Conservation (phyloP, 1,140 invertebrate species). For the Ceratosolen solmsi region DNA sequence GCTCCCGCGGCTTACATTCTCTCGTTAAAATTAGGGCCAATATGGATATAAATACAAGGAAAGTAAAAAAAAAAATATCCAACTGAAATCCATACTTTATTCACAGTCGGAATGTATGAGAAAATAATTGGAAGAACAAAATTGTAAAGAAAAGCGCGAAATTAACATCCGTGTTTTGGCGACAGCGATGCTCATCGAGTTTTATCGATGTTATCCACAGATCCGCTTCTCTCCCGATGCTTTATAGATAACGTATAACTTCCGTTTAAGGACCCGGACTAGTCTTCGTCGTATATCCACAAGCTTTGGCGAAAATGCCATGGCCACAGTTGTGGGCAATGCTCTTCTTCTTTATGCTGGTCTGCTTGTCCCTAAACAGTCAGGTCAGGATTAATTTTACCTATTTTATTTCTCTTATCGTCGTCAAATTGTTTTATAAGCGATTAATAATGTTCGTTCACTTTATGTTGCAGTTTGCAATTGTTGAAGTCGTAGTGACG, state of each 20-base stretch:
- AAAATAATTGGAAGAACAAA: too few species aligned
- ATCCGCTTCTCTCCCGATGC: conserved; percentile 60
- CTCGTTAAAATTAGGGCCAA: too few species aligned
- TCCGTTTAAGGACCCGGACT: conserved; percentile 84
- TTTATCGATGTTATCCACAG: conserved; percentile 55
- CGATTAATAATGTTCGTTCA: not conserved
- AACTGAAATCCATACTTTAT: too few species aligned
- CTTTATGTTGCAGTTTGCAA: conserved; percentile 80
- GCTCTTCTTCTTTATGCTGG: conserved; percentile 92
- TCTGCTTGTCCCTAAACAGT: conserved; percentile 91
- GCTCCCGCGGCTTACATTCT: too few species aligned
- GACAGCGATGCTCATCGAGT: conserved; percentile 50
- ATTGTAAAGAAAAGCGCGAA: too few species aligned
- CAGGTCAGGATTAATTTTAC: too few species aligned
- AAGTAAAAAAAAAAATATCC: too few species aligned
- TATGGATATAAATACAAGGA: too few species aligned
- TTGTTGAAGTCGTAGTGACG: conserved; percentile 93
- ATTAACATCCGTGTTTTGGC: conserved; percentile 21
- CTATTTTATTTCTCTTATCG: too few species aligned
- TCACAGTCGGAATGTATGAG: too few species aligned
- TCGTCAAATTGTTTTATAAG: too few species aligned
- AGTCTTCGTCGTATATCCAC: conserved; percentile 91
- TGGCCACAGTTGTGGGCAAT: conserved; percentile 88
- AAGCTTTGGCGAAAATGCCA: conserved; percentile 92
- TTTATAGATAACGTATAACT: conserved; percentile 65